Percentiles rank a stretch among this genome's conserved stretches.
Conservation (phyloP, 2,888 invertebrate species). For the Spisula subtruncata region DNA sequence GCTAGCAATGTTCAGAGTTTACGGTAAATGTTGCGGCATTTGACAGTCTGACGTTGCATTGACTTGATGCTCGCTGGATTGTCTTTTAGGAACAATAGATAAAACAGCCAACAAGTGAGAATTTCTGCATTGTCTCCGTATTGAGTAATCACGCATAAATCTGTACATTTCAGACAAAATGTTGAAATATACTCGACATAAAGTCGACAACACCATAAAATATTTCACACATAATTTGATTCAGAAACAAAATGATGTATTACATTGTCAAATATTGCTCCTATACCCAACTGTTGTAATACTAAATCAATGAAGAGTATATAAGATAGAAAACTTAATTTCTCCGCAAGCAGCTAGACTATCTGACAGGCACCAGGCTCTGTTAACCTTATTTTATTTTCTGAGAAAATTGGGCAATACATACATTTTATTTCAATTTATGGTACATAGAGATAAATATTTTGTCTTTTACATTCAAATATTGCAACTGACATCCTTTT, state of each 20-base stretch:
- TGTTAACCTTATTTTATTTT: too few relatives aligned
- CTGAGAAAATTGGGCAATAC: too few relatives aligned
- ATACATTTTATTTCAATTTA: too few relatives aligned
- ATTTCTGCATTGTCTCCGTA: background rate
- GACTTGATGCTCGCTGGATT: background rate
- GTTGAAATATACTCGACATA: conserved; percentile 17
- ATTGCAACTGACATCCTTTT: too few relatives aligned
- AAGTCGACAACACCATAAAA: conserved; percentile 18
- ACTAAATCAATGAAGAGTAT: background rate
- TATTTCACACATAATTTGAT: conserved; percentile 7
- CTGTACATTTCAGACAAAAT: conserved; percentile 11
- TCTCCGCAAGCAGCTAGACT: background rate
- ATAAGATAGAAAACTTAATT: conserved; percentile 1
- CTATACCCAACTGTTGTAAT: background rate
- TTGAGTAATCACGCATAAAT: conserved; percentile 22
- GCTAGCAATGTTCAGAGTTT: background rate
- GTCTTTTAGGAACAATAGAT: background rate
- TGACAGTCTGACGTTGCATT: background rate
- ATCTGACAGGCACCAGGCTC: background rate
- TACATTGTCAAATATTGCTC: background rate
- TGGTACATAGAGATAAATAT: too few relatives aligned
- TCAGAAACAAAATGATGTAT: background rate
- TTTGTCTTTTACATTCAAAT: too few relatives aligned
- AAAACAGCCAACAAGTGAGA: background rate
- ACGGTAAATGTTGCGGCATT: background rate